Conservation (phyloP, 2,113 vertebrate species). For the Athene cunicularia region DNA sequence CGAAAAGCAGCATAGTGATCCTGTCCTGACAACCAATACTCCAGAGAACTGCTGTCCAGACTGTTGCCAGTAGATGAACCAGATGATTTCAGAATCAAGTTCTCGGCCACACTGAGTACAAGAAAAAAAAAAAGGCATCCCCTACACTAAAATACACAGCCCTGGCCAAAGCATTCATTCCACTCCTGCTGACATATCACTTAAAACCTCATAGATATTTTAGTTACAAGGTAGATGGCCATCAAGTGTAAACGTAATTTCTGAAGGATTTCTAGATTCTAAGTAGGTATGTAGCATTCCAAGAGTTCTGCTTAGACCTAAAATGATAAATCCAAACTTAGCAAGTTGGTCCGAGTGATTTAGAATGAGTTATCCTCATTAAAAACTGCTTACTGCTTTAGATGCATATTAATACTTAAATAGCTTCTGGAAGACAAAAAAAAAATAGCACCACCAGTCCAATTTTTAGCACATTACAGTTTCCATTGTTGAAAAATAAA, state of each 20-base stretch:
- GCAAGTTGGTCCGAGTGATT: neutral
- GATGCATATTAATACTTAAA: neutral
- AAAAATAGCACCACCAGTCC: neutral
- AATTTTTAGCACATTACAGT: neutral
- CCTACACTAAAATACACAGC: neutral
- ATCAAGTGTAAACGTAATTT: neutral
- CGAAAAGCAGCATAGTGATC: neutral
- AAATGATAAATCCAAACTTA: neutral
- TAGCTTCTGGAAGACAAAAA: neutral
- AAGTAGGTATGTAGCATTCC: neutral
- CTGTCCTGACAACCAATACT: neutral
- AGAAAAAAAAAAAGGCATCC: neutral
- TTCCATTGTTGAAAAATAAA: neutral
- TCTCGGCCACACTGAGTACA: neutral
- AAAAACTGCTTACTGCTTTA: neutral
- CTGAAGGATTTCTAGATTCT: neutral
- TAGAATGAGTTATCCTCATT: neutral
- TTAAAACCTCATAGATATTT: neutral
- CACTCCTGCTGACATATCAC: neutral
- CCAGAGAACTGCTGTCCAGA: neutral
- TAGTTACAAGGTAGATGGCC: neutral
- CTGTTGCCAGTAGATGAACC: neutral
- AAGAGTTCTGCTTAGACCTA: neutral
- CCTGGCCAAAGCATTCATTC: neutral
- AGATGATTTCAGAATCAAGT: neutral